phyloP scores from a whole-genome alignment of 2,113 vertebrate genomes.

The Clarias macrocephalus region DNA sequence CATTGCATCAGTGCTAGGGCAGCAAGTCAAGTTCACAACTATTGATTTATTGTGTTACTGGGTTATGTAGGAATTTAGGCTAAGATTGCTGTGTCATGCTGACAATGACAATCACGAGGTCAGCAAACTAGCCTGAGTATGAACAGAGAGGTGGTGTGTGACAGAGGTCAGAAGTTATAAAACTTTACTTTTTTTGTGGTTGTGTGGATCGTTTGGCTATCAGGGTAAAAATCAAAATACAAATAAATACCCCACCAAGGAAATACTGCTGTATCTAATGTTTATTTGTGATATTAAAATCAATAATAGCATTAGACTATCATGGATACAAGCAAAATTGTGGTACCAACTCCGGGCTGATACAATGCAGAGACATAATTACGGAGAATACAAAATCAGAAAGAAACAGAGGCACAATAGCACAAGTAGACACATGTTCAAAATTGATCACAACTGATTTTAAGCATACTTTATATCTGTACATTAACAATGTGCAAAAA shows the following conservation, averaged over 20 bases:
- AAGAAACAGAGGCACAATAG: constrained; percentile 65
- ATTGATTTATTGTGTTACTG: constrained; percentile 11
- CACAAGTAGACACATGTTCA: constrained; percentile 58
- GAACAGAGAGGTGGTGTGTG: not conserved
- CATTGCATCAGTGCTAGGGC: constrained; percentile 7
- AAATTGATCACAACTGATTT: constrained; percentile 49
- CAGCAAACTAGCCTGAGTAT: not conserved
- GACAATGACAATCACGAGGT: constrained; percentile 26
- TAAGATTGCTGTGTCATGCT: constrained; percentile 19
- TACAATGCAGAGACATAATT: constrained; percentile 70
- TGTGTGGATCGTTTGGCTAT: not conserved
- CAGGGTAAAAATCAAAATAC: too few relatives aligned
- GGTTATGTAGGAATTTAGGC: not conserved
- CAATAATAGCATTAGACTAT: constrained; percentile 79
- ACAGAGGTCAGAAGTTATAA: not conserved
- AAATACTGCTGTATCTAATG: constrained; percentile 68
- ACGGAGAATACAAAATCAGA: constrained; percentile 56
- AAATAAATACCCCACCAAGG: constrained; percentile 3
- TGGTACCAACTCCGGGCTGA: constrained; percentile 76
- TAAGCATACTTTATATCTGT: constrained; percentile 51
- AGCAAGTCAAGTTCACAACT: not conserved
- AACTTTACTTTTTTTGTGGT: not conserved
- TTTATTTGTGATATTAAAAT: constrained; percentile 81
- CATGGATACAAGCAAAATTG: constrained; percentile 79
- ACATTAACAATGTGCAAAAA: constrained; percentile 59